Conservation (phyloP, 2,113 vertebrate genomes). For the Okapia johnstoni region DNA sequence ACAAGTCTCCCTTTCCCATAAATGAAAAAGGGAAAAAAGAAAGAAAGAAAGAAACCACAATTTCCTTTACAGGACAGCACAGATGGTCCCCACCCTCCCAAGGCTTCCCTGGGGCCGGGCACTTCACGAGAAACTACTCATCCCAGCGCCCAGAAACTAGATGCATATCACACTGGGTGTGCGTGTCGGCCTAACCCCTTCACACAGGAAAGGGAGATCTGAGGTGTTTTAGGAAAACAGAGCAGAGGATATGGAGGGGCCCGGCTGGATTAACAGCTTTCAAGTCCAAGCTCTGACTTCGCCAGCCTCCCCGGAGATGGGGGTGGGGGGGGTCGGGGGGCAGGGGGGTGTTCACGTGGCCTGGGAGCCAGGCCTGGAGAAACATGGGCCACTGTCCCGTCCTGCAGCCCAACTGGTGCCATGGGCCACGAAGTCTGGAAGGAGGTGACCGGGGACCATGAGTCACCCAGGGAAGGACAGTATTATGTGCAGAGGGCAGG, state of each 20-base stretch:
- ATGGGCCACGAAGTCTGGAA: neutral
- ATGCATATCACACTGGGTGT: accelerated
- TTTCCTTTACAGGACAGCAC: constrained; percentile 78
- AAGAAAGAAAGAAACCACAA: constrained; percentile 55
- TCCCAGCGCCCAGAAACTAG: neutral
- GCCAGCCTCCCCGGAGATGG: neutral
- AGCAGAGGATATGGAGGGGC: neutral
- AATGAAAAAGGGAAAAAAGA: constrained; percentile 47
- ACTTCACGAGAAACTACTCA: constrained; percentile 1
- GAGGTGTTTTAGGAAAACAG: neutral
- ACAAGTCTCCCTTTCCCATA: constrained; percentile 81
- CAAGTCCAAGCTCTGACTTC: neutral
- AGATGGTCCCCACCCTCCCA: constrained; percentile 74
- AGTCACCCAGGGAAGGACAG: neutral
- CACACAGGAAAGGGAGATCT: neutral
- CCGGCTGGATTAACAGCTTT: neutral
- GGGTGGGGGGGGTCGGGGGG: accelerated
- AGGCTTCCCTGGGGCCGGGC: constrained; percentile 25
- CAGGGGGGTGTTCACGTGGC: neutral
- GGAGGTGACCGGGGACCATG: neutral
- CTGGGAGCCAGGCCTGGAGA: neutral
- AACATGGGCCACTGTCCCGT: neutral
- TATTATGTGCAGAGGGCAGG: accelerated
- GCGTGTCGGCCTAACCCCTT: neutral
- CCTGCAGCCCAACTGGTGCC: neutral